A percentile compares a stretch with the other conserved stretches of the same genome.
These are phyloP conservation scores for Pipra filicauda DNA, from an alignment of 2,113 vertebrate species.

Conservation along the genomic window DNA sequence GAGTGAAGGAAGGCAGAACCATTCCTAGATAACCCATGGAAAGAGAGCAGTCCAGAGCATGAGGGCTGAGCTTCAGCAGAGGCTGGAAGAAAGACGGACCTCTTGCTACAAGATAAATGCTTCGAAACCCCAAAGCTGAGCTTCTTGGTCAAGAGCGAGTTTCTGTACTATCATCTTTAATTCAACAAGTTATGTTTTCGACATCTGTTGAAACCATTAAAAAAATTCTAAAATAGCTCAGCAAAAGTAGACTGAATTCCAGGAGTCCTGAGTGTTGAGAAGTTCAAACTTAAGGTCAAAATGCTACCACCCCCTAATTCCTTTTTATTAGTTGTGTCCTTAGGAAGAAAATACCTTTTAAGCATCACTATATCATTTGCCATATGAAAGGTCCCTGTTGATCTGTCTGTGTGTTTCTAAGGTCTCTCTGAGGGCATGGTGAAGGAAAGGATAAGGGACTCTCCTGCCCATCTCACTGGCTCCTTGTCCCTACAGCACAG, in stretches of 20 bases:
- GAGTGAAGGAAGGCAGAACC: slow-evolving; percentile 48
- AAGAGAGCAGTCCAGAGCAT: neutral
- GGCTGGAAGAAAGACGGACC: neutral
- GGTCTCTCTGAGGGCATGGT: too few relatives aligned
- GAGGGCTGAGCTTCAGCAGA: slow-evolving; percentile 9
- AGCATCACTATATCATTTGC: neutral
- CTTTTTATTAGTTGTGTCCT: neutral
- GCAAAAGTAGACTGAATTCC: neutral
- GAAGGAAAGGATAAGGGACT: neutral
- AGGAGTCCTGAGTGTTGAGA: neutral
- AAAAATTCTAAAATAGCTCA: neutral
- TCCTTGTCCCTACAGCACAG: neutral
- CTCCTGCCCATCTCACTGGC: neutral
- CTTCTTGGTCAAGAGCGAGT: neutral
- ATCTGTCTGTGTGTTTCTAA: neutral
- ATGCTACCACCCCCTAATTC: neutral
- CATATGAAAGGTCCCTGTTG: neutral
- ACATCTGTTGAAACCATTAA: neutral
- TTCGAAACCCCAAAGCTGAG: neutral
- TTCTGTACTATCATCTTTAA: neutral
- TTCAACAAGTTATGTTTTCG: neutral
- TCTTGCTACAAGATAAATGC: neutral
- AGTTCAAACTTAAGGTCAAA: neutral
- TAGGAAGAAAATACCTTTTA: neutral
- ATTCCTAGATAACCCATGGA: slow-evolving; percentile 39